These are phyloP conservation scores for Diceros bicornis DNA, from an alignment of 2,797 vertebrate species.

Conservation along the genomic window DNA sequence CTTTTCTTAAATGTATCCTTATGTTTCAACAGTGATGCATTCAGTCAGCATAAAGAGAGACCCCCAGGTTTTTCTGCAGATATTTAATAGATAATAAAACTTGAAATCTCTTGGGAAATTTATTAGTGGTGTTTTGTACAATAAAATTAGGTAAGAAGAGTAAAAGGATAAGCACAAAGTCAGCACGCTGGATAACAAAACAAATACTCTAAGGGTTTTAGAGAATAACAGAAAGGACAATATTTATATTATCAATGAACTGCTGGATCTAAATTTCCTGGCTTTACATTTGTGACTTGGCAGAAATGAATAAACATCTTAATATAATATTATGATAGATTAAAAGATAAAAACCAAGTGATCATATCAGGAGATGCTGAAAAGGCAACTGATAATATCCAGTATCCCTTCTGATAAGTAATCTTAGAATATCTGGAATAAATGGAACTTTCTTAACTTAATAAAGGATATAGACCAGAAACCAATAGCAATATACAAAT, in stretches of 20 bases:
- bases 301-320: not conserved
- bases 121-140: conserved; percentile 67
- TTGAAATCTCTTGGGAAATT: conserved; percentile 35
- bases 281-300: conserved; percentile 9
- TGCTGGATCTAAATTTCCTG: not conserved
- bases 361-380: not conserved
- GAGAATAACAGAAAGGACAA: not conserved
- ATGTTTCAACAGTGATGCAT: not conserved
- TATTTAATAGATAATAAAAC: conserved; percentile 60
- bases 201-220: conserved; percentile 28
- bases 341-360: conserved; percentile 33
- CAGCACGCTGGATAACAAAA: conserved; percentile 14
- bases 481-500: not conserved
- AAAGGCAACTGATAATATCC: not conserved
- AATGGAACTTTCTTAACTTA: not conserved
- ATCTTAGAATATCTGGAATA: not conserved
- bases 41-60: conserved; percentile 15
- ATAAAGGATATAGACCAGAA: not conserved
- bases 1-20: not conserved
- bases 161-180: not conserved
- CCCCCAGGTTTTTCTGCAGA: conserved; percentile 43
- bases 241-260: conserved; percentile 13
- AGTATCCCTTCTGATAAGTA: conserved; percentile 14
- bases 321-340: conserved; percentile 8
- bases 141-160: conserved; percentile 62